A percentile compares a stretch with the other conserved stretches of the same genome.
Conservation (phyloP, 2,113 vertebrate species). For the Cichladusa arquata region DNA sequence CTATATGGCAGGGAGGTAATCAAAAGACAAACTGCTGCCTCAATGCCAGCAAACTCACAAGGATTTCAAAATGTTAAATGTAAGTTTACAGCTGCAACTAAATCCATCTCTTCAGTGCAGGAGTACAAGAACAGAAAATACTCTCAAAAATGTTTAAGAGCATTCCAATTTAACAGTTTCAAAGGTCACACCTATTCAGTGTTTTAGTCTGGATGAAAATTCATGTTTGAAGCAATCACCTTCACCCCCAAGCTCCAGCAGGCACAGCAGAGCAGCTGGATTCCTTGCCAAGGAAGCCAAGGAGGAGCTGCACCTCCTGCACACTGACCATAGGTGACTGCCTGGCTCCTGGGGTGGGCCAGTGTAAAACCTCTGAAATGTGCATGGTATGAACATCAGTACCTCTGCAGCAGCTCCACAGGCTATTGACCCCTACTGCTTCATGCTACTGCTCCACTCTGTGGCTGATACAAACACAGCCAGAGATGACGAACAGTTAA, state of each 20-base stretch:
- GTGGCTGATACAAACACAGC: neutral
- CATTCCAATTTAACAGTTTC: neutral
- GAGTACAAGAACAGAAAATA: neutral
- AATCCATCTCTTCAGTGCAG: neutral
- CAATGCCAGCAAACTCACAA: neutral
- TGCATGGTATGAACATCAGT: rapidly evolving
- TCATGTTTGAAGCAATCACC: neutral
- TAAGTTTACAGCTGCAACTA: neutral
- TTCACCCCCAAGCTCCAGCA: neutral
- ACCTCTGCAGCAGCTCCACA: neutral
- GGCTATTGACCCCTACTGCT: neutral
- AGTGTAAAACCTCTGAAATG: neutral
- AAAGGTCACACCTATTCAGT: neutral
- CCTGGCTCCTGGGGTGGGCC: rapidly evolving
- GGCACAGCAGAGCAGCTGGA: neutral
- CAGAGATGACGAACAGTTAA: neutral
- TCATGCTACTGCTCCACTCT: neutral
- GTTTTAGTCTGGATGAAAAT: neutral
- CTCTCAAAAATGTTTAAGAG: neutral
- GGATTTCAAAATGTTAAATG: neutral
- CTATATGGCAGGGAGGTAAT: neutral
- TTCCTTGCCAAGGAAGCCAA: neutral
- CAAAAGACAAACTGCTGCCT: neutral
- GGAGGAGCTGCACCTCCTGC: neutral
- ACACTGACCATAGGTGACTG: neutral